Conservation (phyloP, 2,113 vertebrate species). For the Naja naja region DNA sequence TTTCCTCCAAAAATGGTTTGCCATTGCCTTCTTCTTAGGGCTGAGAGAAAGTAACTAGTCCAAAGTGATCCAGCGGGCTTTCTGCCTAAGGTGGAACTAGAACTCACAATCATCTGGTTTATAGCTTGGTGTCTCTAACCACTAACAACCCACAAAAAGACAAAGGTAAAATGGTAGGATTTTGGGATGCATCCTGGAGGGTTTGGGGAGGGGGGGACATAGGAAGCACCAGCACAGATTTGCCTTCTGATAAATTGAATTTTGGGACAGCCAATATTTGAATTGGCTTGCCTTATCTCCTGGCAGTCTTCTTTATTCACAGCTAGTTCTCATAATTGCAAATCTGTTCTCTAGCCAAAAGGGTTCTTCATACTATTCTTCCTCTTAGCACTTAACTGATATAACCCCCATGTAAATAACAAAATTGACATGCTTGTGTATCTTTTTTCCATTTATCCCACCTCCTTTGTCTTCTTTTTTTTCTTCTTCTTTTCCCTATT, state of each 20-base stretch:
- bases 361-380: background rate
- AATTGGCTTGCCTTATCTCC: background rate
- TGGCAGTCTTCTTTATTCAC: background rate
- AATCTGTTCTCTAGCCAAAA: background rate
- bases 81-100: background rate
- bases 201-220: background rate
- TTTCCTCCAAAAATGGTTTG: background rate
- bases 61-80: background rate
- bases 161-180: background rate
- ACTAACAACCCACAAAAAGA: background rate
- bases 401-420: background rate
- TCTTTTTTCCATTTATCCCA: background rate
- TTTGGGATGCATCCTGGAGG: background rate
- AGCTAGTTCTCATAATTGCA: background rate
- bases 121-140: background rate
- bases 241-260: background rate
- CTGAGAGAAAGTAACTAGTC: background rate
- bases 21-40: background rate
- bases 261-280: background rate
- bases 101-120: background rate
- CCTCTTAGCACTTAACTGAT: background rate
- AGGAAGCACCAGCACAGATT: background rate
- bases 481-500: background rate
- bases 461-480: background rate
- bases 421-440: background rate